Evolutionary conservation across 2,797 vertebrate genomes (phyloP).

Genomic region (Aythya fuligula): DNA sequence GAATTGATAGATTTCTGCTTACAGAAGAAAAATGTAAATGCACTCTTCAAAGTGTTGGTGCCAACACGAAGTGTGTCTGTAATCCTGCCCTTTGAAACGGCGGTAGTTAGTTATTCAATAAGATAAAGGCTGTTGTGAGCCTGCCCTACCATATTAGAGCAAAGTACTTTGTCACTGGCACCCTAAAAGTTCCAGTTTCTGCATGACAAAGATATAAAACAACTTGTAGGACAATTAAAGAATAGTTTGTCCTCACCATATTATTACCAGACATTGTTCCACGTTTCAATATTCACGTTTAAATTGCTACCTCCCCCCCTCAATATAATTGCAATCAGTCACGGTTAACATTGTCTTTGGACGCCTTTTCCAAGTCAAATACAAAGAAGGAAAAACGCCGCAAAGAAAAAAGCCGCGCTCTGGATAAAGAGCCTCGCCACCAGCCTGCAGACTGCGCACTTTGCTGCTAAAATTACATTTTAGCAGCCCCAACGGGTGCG

Average conservation of each 20-base stretch:
- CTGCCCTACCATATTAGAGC: conserved; percentile 46
- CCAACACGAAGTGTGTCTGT: conserved; percentile 43
- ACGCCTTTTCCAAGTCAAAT: conserved; percentile 62
- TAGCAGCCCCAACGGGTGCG: neutral
- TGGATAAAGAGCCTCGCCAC: conserved; percentile 28
- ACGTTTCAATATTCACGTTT: conserved; percentile 7
- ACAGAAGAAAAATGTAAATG: conserved; percentile 52
- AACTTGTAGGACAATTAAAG: conserved; percentile 64
- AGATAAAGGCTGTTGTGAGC: conserved; percentile 65
- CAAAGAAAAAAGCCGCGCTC: conserved; percentile 49
- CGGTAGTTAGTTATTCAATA: conserved; percentile 53
- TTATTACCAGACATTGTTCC: conserved; percentile 62
- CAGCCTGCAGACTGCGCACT: conserved; percentile 58
- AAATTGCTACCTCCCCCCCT: conserved; percentile 65
- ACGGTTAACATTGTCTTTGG: conserved; percentile 40
- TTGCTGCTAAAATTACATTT: conserved; percentile 68
- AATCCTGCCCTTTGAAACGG: conserved; percentile 58
- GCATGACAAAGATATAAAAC: conserved; percentile 62
- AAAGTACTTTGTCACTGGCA: conserved; percentile 52
- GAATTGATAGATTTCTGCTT: conserved; percentile 43
- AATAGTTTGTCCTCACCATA: conserved; percentile 54
- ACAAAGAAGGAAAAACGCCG: conserved; percentile 52
- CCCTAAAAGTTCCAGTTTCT: conserved; percentile 62
- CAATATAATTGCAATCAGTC: conserved; percentile 63
- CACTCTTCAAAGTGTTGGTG: neutral